Conservation (phyloP, 2,888 invertebrate species). For the Plebejus argus region DNA sequence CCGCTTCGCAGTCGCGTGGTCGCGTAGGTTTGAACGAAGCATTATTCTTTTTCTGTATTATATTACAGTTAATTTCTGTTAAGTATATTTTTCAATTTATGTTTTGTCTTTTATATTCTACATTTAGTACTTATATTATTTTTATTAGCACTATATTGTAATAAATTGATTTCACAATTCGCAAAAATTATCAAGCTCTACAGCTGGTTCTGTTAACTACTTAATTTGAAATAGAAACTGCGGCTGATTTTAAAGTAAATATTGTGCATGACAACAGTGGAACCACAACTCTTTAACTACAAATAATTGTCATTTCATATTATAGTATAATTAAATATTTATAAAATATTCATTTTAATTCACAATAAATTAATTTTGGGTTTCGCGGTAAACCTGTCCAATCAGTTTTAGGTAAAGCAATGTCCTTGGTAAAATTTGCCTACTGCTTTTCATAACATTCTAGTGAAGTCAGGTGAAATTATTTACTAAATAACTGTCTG, state of each 20-base stretch:
- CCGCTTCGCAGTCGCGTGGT: no score
- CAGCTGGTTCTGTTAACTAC: no score
- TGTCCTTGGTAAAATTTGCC: slow-evolving; percentile 72
- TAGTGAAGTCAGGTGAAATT: slow-evolving; percentile 15
- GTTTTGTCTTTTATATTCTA: neutral
- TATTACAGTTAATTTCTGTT: neutral
- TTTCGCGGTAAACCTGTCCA: slow-evolving; percentile 56
- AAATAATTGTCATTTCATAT: slow-evolving; percentile 56
- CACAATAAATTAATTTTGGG: slow-evolving; percentile 49
- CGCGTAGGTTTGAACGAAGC: no score
- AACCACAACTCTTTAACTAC: slow-evolving; percentile 52
- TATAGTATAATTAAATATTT: slow-evolving; percentile 59
- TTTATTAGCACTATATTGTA: no score
- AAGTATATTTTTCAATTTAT: neutral
- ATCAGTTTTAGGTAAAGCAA: slow-evolving; percentile 66
- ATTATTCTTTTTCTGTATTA: neutral
- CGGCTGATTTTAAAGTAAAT: neutral
- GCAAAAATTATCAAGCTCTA: no score
- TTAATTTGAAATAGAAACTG: no score
- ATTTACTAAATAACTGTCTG: slow-evolving; percentile 2
- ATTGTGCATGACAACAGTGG: slow-evolving; percentile 36
- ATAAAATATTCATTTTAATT: slow-evolving; percentile 51
- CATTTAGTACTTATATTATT: no score
- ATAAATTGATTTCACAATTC: no score
- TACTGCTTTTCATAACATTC: slow-evolving; percentile 52